Conservation (phyloP, 1,140 invertebrate genomes). For the Aradophagus sp. region DNA sequence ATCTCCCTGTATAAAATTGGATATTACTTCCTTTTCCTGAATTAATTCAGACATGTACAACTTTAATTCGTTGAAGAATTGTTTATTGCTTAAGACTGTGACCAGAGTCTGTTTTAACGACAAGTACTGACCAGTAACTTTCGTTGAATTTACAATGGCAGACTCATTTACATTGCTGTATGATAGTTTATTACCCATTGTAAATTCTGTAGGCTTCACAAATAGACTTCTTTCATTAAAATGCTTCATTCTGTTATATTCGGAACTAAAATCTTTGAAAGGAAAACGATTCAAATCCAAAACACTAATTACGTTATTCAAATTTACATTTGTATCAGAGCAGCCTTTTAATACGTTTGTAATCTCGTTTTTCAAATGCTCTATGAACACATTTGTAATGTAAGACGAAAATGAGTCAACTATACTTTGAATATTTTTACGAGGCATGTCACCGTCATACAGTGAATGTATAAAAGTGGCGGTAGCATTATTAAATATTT, state of each 20-base stretch:
- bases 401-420: slow-evolving; percentile 8
- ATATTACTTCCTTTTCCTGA: slow-evolving; percentile 9
- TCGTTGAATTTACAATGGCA: slow-evolving; percentile 1
- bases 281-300: slow-evolving; percentile 1
- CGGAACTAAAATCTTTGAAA: slow-evolving; percentile 7
- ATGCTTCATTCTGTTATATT: slow-evolving; percentile 3
- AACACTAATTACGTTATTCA: not conserved
- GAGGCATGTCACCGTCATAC: not conserved
- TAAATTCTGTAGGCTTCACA: slow-evolving; percentile 3
- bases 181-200: slow-evolving; percentile 2
- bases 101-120: slow-evolving; percentile 18
- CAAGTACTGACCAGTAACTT: slow-evolving; percentile 5
- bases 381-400: slow-evolving; percentile 7
- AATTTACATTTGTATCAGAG: not conserved
- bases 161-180: not conserved
- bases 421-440: slow-evolving; percentile 11
- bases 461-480: slow-evolving; percentile 9
- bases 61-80: slow-evolving; percentile 8
- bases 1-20: slow-evolving; percentile 19
- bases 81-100: slow-evolving; percentile 4
- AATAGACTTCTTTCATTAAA: slow-evolving; percentile 4
- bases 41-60: slow-evolving; percentile 8
- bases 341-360: not conserved
- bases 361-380: slow-evolving; percentile 4
- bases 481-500: slow-evolving; percentile 9